phyloP scores from a whole-genome alignment of 2,113 vertebrate genomes.

The Monarcha castaneiventris region DNA sequence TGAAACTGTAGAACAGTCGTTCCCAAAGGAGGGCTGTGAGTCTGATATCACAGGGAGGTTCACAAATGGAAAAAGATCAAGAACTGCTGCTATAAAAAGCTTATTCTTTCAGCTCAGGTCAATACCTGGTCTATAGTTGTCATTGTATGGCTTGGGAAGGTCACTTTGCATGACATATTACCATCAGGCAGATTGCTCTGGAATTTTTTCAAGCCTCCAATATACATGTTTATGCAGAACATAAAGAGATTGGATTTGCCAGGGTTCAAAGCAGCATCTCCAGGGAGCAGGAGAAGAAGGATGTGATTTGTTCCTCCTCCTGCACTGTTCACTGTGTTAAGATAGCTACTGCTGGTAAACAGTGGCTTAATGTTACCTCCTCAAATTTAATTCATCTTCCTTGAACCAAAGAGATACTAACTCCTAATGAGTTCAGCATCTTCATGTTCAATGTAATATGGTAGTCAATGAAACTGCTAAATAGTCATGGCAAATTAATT shows the following conservation, averaged over 20 bases:
- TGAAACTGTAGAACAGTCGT: background rate
- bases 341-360: background rate
- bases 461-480: background rate
- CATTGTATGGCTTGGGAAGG: background rate
- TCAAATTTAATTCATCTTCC: background rate
- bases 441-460: background rate
- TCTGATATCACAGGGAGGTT: background rate
- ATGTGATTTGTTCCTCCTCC: background rate
- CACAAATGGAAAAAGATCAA: background rate
- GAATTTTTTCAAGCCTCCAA: background rate
- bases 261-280: background rate
- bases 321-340: background rate
- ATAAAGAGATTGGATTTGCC: background rate
- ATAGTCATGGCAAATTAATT: background rate
- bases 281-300: background rate
- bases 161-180: background rate
- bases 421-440: background rate
- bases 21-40: background rate
- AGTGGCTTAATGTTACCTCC: background rate
- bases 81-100: background rate
- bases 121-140: background rate
- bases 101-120: background rate
- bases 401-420: background rate
- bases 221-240: background rate
- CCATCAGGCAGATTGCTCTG: background rate